Conservation (phyloP, 2,113 vertebrate species). For the Clinocottus analis region DNA sequence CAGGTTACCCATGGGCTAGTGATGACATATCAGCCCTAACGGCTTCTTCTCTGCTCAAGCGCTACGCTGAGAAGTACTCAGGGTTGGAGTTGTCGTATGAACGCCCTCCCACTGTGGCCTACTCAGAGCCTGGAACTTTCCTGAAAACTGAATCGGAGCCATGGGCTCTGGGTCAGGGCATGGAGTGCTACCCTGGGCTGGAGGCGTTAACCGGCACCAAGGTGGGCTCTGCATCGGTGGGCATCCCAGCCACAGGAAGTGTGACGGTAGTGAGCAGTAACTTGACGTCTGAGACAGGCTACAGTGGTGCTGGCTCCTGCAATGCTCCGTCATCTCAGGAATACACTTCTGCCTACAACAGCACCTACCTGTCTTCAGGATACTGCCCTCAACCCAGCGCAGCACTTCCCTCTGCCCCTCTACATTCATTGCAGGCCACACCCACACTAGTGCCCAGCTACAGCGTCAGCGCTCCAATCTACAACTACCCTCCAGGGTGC, state of each 20-base stretch:
- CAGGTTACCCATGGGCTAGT: slow-evolving; percentile 93
- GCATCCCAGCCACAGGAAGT: slow-evolving; percentile 83
- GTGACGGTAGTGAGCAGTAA: slow-evolving; percentile 84
- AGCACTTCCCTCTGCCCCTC: slow-evolving; percentile 80
- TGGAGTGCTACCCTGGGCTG: slow-evolving; percentile 86
- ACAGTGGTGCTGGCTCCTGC: slow-evolving; percentile 77
- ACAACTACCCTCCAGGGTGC: slow-evolving; percentile 87
- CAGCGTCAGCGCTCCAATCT: slow-evolving; percentile 84
- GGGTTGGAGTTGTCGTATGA: slow-evolving; percentile 91
- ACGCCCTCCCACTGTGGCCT: slow-evolving; percentile 72
- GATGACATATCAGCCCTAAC: slow-evolving; percentile 96
- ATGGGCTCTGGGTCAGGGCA: slow-evolving; percentile 85
- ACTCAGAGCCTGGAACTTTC: slow-evolving; percentile 87
- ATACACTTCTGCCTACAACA: slow-evolving; percentile 88
- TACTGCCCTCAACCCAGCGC: slow-evolving; percentile 87
- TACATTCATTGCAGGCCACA: slow-evolving; percentile 75
- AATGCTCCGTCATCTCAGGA: slow-evolving; percentile 83
- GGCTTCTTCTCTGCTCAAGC: slow-evolving; percentile 94
- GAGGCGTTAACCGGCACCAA: slow-evolving; percentile 88
- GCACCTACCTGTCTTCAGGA: slow-evolving; percentile 87
- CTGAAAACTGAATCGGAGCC: slow-evolving; percentile 88
- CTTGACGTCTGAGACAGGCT: slow-evolving; percentile 80
- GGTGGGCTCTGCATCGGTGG: slow-evolving; percentile 74
- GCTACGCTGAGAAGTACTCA: slow-evolving; percentile 96
- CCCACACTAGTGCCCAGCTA: slow-evolving; percentile 88